phyloP scores from a whole-genome alignment of 2,888 invertebrate species.

The Druceiella hillmani region DNA sequence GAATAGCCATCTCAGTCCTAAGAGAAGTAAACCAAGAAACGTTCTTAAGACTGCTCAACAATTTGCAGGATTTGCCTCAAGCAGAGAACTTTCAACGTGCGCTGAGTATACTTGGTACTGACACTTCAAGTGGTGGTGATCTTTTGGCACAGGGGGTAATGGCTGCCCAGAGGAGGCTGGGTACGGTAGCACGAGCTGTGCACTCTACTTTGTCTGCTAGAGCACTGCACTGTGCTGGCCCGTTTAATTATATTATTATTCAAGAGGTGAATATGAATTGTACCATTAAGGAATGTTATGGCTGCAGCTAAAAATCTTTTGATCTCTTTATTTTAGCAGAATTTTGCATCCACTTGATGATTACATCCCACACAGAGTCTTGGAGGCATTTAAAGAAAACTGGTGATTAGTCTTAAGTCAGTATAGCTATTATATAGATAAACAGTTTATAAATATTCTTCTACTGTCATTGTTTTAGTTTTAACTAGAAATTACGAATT shows the following conservation, averaged over 20 bases:
- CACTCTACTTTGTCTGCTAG: constrained; percentile 74
- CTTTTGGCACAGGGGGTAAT: constrained; percentile 62
- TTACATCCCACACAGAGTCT: no score
- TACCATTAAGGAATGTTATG: background rate
- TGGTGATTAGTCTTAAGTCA: no score
- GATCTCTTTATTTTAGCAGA: constrained; percentile 1
- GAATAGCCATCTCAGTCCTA: no score
- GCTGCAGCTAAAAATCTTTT: constrained; percentile 4
- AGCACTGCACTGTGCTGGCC: constrained; percentile 79
- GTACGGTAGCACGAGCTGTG: constrained; percentile 68
- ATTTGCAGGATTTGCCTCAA: no score
- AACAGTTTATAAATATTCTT: no score
- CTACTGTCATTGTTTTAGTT: no score
- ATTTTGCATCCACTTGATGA: no score
- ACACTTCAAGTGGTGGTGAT: constrained; percentile 22
- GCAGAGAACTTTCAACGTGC: constrained; percentile 41
- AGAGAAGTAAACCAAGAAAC: no score
- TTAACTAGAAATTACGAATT: no score
- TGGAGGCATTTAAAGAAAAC: no score
- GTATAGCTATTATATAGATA: no score
- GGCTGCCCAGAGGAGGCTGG: constrained; percentile 62
- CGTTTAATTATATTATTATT: constrained; percentile 82
- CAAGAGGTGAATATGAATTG: constrained; percentile 58
- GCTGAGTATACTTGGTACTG: constrained; percentile 43
- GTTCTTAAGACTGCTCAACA: no score